Base-by-base conservation (phyloP, 2,113 vertebrate genomes). In the Rallus limicola region DNA sequence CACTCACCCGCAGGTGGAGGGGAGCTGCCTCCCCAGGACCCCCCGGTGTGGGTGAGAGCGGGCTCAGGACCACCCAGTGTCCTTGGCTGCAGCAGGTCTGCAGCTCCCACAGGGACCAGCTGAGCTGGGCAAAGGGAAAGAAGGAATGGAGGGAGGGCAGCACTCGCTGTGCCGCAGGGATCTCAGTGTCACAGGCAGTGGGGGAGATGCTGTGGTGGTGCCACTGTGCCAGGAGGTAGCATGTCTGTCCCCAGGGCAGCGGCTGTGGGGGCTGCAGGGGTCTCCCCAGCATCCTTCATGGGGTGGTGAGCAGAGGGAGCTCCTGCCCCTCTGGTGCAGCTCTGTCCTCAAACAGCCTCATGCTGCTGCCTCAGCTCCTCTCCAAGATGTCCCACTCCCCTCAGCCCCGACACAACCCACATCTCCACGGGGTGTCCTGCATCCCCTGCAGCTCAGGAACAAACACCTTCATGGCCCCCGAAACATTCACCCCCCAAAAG, bases 41-140 rank as follows among this genome's bases (percentile, higher is more conserved):
- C 5, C 52, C 20, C 58, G 1, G 24, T 0, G 29, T 1, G 9
- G 34, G 18, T 3, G 64, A 19, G 31, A 53, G 38, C 1, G 2
- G 65, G 11, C 13, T 42, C 0, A 1, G 23, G 6, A 4, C 29
- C 5, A 42, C 42, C 26, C 20, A 8, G 0, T 24, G 5, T 59
- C 48, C 31, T 33, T 6, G 1, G 64, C 60, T 59, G 65, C 58
- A 5, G 69, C 3, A 13, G 36, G 34, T 10, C 40, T 10, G 1
- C 25, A 36, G 48, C 17, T 77, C 42, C n/a, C 10, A 0, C 0
- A 1, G 25, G 42, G 31, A 11, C 8, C 31, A 20, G 11, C 3
- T 13, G 26, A 4, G 10, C 14, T 10, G 4, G 29, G 25, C 2
- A 8, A 19, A 34, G 33, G 44, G 52, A 53, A 25, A 13, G 11